Percentiles rank a stretch among this genome's conserved stretches.
Conservation (phyloP, 2,113 vertebrate species). For the Aleadryas rufinucha region DNA sequence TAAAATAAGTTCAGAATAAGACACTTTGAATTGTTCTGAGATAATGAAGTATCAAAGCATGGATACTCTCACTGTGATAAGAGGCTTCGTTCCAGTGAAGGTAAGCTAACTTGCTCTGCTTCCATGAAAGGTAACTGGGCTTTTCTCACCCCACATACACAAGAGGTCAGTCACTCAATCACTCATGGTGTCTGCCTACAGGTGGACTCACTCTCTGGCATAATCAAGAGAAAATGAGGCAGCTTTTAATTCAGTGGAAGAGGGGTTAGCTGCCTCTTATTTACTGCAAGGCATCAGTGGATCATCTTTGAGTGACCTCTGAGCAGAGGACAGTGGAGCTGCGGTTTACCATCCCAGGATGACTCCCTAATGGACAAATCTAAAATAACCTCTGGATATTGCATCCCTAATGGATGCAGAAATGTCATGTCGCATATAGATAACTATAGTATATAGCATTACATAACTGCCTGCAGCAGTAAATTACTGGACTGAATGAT, state of each 20-base stretch:
- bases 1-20: neutral
- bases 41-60: neutral
- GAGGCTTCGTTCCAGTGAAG: neutral
- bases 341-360: neutral
- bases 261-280: neutral
- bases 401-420: neutral
- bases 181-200: neutral
- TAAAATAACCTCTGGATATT: neutral
- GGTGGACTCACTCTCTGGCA: neutral
- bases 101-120: neutral
- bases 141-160: neutral
- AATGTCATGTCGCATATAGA: neutral
- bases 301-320: neutral
- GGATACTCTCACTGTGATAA: neutral
- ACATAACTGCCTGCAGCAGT: neutral
- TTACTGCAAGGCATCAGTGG: neutral
- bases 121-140: rapidly evolving
- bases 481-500: neutral
- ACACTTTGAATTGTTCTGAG: neutral
- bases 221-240: neutral
- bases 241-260: neutral
- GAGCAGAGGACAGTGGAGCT: neutral
- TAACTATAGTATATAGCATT: neutral
- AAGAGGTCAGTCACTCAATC: neutral
- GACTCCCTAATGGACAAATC: neutral